Evolutionary conservation across 2,797 vertebrate species (phyloP), one percentile per base, ranked within the genome.

Genomic region (Sebastes matsubarae): DNA sequence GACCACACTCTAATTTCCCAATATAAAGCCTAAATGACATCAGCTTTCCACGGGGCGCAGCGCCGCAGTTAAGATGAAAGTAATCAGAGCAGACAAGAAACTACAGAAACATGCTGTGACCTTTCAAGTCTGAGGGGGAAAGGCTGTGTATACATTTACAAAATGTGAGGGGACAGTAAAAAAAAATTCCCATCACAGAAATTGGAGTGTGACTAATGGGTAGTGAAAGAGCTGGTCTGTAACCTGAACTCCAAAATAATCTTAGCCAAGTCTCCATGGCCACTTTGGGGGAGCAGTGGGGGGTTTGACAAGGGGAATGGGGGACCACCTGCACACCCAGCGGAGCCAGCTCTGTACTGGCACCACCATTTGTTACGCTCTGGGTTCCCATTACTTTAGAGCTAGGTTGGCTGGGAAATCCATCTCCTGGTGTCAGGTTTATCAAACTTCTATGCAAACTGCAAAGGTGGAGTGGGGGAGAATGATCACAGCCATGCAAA

Each of bases 341-440:
- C 75, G 9, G 88, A 92, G 92, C 85, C 91, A 90, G 89, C 81
- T 87, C 92, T 90, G 85, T 79, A 89, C 38, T 30, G 89, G 91
- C 94, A 92, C 22, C 7, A 71, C 86, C 91, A 90, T 93, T 94
- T 90, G 87, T 95, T 95, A 94, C 92, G 88, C 94, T 89, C 88
- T 85, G 25, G 1, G 85, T 94, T 96, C 91, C 91, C 90, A 93
- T 95, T 94, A 94, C 94, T 94, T 94, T 87, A 88, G 85, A 27
- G 89, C 79, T 76, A 84, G 46, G 88, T 89, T 87, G 91, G 87
- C 93, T 86, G 34, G 90, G 92, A 96, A 97, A 95, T 83, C 92
- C 91, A 96, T 92, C 92, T 94, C 83, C 86, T 24, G 81, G 93
- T 94, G 93, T 95, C 91, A 89, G 80, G 88, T 94, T 92, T 92